Evolutionary conservation across 2,113 vertebrate species (phyloP).

Genomic region (Paralichthys olivaceus): DNA sequence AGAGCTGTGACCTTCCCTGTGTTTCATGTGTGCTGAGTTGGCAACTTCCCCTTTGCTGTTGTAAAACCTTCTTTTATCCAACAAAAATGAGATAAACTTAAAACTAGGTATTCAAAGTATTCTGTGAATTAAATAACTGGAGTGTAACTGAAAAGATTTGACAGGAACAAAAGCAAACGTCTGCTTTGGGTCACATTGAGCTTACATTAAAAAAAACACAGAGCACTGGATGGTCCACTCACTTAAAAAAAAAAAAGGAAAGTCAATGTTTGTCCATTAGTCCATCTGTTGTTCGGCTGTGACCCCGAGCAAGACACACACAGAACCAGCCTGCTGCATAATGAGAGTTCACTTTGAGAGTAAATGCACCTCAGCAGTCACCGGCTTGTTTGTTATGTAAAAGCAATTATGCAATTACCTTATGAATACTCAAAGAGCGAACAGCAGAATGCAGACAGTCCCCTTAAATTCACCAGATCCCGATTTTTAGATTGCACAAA

Average conservation of each 20-base stretch:
- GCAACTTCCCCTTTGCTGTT: conserved; percentile 34
- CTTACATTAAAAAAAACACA: background rate
- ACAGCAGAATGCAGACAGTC: too few relatives aligned
- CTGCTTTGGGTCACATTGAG: background rate
- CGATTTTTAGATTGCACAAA: too few relatives aligned
- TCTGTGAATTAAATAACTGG: background rate
- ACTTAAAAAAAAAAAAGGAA: background rate
- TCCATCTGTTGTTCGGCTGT: conserved; percentile 37
- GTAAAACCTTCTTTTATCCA: too few relatives aligned
- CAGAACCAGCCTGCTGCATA: conserved; percentile 18
- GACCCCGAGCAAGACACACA: conserved; percentile 31
- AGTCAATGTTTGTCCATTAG: conserved; percentile 8
- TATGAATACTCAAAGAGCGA: background rate
- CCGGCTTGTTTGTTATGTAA: conserved; percentile 19
- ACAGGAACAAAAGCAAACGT: background rate
- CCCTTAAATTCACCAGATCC: too few relatives aligned
- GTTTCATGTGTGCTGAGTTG: conserved; percentile 37
- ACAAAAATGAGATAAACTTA: too few relatives aligned
- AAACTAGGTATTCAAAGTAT: too few relatives aligned
- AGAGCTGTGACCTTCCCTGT: conserved; percentile 56
- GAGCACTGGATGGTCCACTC: background rate
- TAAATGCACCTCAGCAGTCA: background rate
- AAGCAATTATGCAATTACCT: conserved; percentile 20
- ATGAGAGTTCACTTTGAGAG: background rate
- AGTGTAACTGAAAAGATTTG: background rate